Percentiles rank a stretch among this genome's conserved stretches.
Conservation (phyloP, 2,113 vertebrate genomes). For the Nibea coibor region DNA sequence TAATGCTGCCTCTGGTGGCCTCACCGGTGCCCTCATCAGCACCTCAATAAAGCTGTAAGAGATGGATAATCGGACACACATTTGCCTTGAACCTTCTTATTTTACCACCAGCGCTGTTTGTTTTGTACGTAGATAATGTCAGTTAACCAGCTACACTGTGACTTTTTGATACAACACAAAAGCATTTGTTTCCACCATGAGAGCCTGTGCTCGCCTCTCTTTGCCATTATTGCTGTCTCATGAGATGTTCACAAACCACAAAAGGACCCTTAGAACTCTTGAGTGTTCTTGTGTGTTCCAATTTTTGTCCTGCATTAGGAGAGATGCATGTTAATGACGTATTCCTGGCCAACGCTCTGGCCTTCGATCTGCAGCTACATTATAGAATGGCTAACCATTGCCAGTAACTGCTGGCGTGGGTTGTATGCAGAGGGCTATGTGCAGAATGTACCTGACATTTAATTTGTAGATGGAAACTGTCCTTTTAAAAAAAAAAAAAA, state of each 20-base stretch:
- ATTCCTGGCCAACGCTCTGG: too few relatives aligned
- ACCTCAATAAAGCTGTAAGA: background rate
- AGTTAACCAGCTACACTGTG: background rate
- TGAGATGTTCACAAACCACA: background rate
- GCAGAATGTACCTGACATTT: too few relatives aligned
- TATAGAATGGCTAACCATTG: too few relatives aligned
- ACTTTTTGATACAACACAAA: background rate
- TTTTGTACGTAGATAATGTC: too few relatives aligned
- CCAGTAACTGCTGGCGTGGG: too few relatives aligned
- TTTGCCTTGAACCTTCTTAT: background rate
- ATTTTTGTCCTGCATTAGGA: background rate
- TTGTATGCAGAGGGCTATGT: too few relatives aligned
- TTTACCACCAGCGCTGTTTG: background rate
- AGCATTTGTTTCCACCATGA: background rate
- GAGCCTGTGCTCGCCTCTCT: background rate
- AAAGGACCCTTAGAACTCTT: background rate
- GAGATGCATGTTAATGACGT: background rate
- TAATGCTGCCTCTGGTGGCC: background rate
- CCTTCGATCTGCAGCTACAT: too few relatives aligned
- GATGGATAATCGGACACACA: background rate
- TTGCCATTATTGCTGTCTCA: background rate
- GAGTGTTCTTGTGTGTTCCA: background rate
- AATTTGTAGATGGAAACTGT: too few relatives aligned
- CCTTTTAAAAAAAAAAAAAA: too few relatives aligned
- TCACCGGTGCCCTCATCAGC: background rate